Evolutionary conservation across 1,140 invertebrate genomes (phyloP), one percentile per base, ranked within the genome.

Genomic region (Drosophila triauraria): DNA sequence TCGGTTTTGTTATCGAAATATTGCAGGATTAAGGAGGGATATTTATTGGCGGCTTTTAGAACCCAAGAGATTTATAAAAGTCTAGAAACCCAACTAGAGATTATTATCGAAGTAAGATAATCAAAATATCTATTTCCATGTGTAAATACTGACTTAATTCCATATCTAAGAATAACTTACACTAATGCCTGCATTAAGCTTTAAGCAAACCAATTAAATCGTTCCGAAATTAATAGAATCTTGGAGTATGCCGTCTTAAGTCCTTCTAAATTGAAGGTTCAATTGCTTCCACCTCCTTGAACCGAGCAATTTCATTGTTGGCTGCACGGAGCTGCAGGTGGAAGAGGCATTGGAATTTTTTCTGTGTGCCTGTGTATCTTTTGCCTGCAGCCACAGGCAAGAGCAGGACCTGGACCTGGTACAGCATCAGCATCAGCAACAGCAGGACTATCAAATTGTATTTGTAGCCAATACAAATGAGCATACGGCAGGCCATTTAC

Each of bases 381-480:
- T 61, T 40, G 76, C 75, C 83, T 88, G 84, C 76, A 82, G 79
- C 72, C 61, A 43, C 35, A 57, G 50, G 38, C 32, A 47, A 7
- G 57, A 15, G 23, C 25, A 32, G 58, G n/a, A 44, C 40, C 46
- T 35, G 44, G 46, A 38, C 44, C n/a, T 43, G 54, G 25, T 8
- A 17, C 23, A 69, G 47, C 17, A 43, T 27, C 65, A 47, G 35
- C 62, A 47, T 25, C 62, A 48, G 63, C 51, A 30, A n/a, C 25
- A 54, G 61, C 53, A 78, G 78, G 70, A 74, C 85, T 84, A 90
- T 90, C 82, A 90, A 90, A 90, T 90, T 90, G 85, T 90, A 84
- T 90, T 90, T 90, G 85, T 82, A 85, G 81, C 78, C 85, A 85
- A 90, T 90, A 90, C 85, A 90, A 90, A 90, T 90, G 85, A 90